Conservation (phyloP, 2,113 vertebrate species). For the Cyanoderma ruficeps region DNA sequence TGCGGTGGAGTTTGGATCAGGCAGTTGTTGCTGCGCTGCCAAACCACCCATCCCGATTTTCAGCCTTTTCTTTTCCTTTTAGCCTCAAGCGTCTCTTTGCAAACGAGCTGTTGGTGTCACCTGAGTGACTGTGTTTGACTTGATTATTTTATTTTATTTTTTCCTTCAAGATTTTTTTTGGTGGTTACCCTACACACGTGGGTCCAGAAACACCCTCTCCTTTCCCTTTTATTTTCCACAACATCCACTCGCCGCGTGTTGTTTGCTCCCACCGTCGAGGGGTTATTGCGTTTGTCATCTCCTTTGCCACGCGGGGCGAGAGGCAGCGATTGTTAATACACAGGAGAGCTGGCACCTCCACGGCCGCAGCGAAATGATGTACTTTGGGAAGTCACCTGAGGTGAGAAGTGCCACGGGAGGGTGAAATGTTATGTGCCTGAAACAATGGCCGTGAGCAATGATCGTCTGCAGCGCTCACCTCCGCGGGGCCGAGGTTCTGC, state of each 20-base stretch:
- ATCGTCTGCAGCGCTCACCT: background rate
- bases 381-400: conserved; percentile 7
- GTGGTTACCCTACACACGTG: fast-evolving
- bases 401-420: conserved; percentile 3
- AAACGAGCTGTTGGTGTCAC: background rate
- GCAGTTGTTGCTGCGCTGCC: background rate
- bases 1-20: background rate
- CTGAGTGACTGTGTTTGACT: background rate
- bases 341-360: background rate
- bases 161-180: background rate
- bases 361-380: background rate
- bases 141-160: background rate
- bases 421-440: background rate
- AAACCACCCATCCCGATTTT: background rate
- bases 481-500: background rate
- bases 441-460: background rate
- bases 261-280: background rate
- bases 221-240: background rate
- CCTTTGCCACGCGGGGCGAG: background rate
- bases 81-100: background rate
- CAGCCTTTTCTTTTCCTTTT: background rate
- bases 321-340: background rate
- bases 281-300: conserved; percentile 21
- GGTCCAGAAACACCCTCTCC: background rate
- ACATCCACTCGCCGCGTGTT: background rate